These are phyloP conservation scores for Enteromius mattozi DNA, from an alignment of 2,797 vertebrate genomes.

Conservation along the genomic window DNA sequence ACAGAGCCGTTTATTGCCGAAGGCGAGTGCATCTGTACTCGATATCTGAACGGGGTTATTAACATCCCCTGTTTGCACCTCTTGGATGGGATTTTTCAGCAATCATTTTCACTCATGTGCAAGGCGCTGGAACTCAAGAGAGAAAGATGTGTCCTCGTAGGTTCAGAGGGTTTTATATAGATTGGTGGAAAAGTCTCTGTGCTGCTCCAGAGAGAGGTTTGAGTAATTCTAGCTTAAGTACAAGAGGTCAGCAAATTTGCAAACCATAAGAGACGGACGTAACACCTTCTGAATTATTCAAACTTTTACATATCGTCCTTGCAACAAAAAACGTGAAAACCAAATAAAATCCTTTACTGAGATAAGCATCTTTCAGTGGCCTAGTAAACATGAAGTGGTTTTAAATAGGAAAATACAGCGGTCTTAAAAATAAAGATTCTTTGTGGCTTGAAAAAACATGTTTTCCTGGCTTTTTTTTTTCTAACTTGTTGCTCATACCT, in stretches of 20 bases:
- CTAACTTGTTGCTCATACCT: neutral
- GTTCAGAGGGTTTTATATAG: constrained; percentile 20
- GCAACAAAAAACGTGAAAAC: neutral
- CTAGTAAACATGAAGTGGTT: neutral
- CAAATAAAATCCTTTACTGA: neutral
- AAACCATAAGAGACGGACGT: constrained; percentile 14
- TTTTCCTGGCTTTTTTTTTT: neutral
- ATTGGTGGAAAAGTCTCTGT: constrained; percentile 26
- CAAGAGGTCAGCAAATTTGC: constrained; percentile 42
- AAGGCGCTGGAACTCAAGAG: constrained; percentile 15
- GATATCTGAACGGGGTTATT: constrained; percentile 47
- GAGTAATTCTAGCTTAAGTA: constrained; percentile 38
- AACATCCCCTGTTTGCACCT: constrained; percentile 50
- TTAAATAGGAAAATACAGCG: neutral
- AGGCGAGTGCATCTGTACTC: constrained; percentile 48
- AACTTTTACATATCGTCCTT: neutral
- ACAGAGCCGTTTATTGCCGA: constrained; percentile 45
- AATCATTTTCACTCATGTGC: constrained; percentile 46
- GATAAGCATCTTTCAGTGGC: constrained; percentile 5
- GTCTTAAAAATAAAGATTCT: neutral
- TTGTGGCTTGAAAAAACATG: neutral
- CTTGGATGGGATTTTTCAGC: constrained; percentile 57
- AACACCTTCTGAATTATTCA: constrained; percentile 45
- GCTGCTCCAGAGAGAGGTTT: constrained; percentile 19
- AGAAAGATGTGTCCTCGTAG: constrained; percentile 3